Evolutionary conservation across 1,140 invertebrate species (phyloP), one percentile per base, ranked within the genome.

Genomic region (Hesperophylax magnus): DNA sequence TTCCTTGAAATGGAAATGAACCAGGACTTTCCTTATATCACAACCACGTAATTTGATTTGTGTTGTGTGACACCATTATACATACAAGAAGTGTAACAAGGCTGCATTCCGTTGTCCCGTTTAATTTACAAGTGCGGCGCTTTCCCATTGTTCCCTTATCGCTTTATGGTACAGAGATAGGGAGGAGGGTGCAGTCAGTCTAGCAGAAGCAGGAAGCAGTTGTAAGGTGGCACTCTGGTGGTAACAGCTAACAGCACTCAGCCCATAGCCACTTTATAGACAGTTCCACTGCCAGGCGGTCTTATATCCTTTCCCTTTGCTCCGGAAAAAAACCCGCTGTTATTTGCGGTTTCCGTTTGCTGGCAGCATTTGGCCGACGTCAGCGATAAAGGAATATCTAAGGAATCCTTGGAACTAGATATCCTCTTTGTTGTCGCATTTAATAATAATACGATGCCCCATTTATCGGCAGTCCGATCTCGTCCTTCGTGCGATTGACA

Each of bases 281-380:
- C 3, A 34, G 34, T 8, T 4, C 34, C 34, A 34, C 9, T 47
- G 39, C 39, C 67, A 22, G 39, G 39, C 67, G 67, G 34, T 20
- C 31, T 18, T 0, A 15, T 6, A 17, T 58, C 61, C 18, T 31
- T 31, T 17, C 61, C 15, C 24, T 31, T 65, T 34, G 65, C 15
- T 47, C 67, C 67, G 67, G 34, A 71, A 71, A 71, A 65, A 65
- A 71, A 18, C 67, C 34, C 67, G 67, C 39, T 75, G 71, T 75
- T 75, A 75, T 75, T 75, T 75, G 71, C 71, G 71, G 71, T 75
- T 75, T 75, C 71, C 71, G 71, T 27, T 31, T 15, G 17, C 53
- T 18, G 54, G 27, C 31, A 56, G 20, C 54, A 58, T 75, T 75
- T 75, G 71, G 71, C 71, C 71, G 52, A 75, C 71, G 71, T 75